Evolutionary conservation across 2,113 vertebrate genomes (phyloP), one percentile per base, ranked within the genome.

Genomic region (Mesoclemmys tuberculata): DNA sequence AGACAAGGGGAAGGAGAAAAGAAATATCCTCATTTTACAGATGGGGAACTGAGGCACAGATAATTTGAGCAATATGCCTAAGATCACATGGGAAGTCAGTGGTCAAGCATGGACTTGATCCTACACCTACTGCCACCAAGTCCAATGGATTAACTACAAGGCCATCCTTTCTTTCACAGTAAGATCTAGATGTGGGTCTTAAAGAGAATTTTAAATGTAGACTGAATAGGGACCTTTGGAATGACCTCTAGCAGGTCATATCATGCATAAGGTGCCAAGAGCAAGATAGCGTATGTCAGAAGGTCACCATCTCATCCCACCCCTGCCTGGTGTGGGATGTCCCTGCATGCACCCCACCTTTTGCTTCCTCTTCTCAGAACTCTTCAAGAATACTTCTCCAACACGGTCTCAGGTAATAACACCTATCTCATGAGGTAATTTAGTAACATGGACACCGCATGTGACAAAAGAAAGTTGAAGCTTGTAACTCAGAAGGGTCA

Each of bases 71-170:
- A 51, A 21, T 11, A 41, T 26, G 46, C 58, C 77, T 26, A 80
- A 35, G 9, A 85, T 90, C 38, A 38, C 77, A 11, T 6, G 75
- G 89, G 92, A 94, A 52, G 88, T 29, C 38, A 75, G 51, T 54
- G 74, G 2, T 13, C 38, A 82, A 89, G 10, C 19, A 80, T 11
- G 71, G 52, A 84, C 29, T 14, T n/a, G 8, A 78, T 0, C 6
- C 3, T 0, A 0, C 22, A 12, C 64, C 29, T 93, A 13, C n/a
- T 0, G 1, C 4, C 0, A 0, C 10, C 5, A 21, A 38, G 44
- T 18, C 11, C 41, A 77, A 16, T 13, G 41, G 26, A 44, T 46
- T 46, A 41, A 49, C 88, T 91, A 19, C 22, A 1, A 14, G 52
- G 78, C 41, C 12, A 51, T 80, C 49, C 24, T 58, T 78, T 61